A percentile compares a stretch with the other conserved stretches of the same genome.
These are phyloP conservation scores for Rana temporaria DNA, from an alignment of 2,113 vertebrate genomes.

Conservation along the genomic window DNA sequence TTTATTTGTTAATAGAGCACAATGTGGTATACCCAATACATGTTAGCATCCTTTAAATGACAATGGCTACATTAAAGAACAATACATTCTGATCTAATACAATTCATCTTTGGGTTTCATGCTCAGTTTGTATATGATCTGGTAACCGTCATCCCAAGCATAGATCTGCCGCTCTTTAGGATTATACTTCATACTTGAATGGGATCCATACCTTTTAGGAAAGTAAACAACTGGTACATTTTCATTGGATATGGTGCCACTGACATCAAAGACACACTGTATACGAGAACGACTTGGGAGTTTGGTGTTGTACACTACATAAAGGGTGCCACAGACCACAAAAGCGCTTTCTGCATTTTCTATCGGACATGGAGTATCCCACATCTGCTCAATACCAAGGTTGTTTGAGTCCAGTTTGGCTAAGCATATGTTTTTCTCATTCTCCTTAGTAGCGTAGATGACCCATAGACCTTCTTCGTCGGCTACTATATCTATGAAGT, in stretches of 20 bases:
- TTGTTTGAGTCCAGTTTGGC: conserved; percentile 90
- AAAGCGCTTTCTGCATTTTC: conserved; percentile 92
- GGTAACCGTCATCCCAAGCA: conserved; percentile 96
- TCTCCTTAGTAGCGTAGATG: conserved; percentile 83
- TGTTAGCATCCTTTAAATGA: conserved; percentile 3
- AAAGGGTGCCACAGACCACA: conserved; percentile 88
- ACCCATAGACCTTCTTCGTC: conserved; percentile 95
- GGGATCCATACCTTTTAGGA: conserved; percentile 88
- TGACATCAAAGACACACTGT: conserved; percentile 94
- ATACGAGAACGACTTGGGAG: conserved; percentile 88
- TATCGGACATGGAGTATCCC: conserved; percentile 92
- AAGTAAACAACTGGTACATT: conserved; percentile 91
- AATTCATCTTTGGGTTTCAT: conserved; percentile 81
- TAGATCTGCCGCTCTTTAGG: conserved; percentile 89
- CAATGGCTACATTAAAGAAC: conserved; percentile 8
- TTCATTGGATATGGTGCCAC: conserved; percentile 80
- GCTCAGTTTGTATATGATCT: conserved; percentile 91
- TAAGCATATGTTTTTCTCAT: conserved; percentile 86
- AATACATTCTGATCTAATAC: conserved; percentile 13
- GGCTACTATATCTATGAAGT: conserved; percentile 84
- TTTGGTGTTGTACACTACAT: conserved; percentile 95
- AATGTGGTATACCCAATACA: conserved; percentile 15
- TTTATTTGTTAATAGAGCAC: background rate
- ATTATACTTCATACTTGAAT: conserved; percentile 93
- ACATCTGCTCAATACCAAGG: conserved; percentile 93